Conservation (phyloP, 2,113 vertebrate species). For the Spea multiplicata region DNA sequence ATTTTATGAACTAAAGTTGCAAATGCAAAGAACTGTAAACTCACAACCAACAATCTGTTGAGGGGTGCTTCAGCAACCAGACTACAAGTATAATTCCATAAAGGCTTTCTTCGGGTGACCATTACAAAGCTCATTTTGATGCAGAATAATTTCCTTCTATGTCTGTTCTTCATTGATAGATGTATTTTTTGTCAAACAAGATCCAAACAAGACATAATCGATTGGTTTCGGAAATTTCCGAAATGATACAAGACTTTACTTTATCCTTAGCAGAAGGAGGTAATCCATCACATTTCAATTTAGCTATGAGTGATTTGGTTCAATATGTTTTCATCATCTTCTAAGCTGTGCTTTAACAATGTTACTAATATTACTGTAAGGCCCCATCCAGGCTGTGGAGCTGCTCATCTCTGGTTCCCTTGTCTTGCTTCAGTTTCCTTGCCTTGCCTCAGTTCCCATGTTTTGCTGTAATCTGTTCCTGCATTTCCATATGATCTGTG, state of each 20-base stretch:
- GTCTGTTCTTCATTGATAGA: conserved; percentile 1
- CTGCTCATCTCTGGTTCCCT: no score
- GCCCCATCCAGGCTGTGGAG: no score
- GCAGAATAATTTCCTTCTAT: neutral
- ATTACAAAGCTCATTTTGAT: neutral
- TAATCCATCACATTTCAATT: conserved; percentile 41
- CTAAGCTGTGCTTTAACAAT: conserved; percentile 6
- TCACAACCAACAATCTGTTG: no score
- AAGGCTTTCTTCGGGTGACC: neutral
- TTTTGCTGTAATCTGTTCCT: no score
- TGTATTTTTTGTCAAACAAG: neutral
- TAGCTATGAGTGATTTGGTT: conserved; percentile 35
- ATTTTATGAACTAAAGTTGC: no score
- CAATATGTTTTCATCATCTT: conserved; percentile 13
- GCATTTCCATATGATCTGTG: no score
- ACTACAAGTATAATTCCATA: neutral
- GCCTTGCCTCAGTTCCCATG: no score
- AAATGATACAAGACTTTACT: conserved; percentile 20
- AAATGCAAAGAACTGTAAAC: no score
- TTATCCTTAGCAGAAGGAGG: conserved; percentile 29
- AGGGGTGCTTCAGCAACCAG: neutral
- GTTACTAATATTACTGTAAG: no score
- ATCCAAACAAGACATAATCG: conserved; percentile 16
- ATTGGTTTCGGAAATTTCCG: conserved; percentile 11
- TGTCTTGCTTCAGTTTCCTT: no score